Percentiles rank a stretch among this genome's conserved stretches.
Conservation (phyloP, 2,888 invertebrate species). For the Notodonta ziczac region DNA sequence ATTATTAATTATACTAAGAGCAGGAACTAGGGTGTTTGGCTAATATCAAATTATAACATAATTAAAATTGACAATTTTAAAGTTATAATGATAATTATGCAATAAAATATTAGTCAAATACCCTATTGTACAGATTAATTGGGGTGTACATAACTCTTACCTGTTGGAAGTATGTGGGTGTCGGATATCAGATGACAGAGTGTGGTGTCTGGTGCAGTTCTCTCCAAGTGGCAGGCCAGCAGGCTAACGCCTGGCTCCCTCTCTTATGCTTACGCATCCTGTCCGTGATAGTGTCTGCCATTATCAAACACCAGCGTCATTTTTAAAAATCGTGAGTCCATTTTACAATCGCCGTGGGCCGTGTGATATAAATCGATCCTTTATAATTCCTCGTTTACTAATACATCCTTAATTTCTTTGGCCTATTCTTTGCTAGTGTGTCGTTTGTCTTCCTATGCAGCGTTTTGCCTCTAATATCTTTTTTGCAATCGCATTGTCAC, state of each 20-base stretch:
- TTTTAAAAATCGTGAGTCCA: constrained; percentile 80
- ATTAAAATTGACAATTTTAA: no score
- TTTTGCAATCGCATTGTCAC: constrained; percentile 81
- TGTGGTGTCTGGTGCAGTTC: constrained; percentile 65
- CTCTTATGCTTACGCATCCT: constrained; percentile 83
- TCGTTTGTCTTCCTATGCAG: constrained; percentile 60
- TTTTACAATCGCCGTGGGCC: constrained; percentile 81
- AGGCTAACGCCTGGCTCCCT: constrained; percentile 78
- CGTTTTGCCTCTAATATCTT: constrained; percentile 69
- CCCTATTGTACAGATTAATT: no score
- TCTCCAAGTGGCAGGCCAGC: constrained; percentile 73
- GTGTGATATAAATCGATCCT: constrained; percentile 79
- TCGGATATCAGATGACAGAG: constrained; percentile 72
- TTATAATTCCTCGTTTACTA: constrained; percentile 67
- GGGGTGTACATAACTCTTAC: constrained; percentile 38
- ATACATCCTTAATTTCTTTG: constrained; percentile 82
- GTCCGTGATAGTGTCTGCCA: constrained; percentile 72
- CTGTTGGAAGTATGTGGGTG: constrained; percentile 59
- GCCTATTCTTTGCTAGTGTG: constrained; percentile 78
- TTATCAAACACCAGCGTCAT: constrained; percentile 74
- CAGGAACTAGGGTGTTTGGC: no score
- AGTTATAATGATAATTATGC: no score
- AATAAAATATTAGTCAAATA: no score
- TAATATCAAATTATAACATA: no score
- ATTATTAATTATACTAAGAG: no score